These are phyloP conservation scores for Saimiri boliviensis DNA, from an alignment of 2,113 vertebrate species.

Conservation along the genomic window DNA sequence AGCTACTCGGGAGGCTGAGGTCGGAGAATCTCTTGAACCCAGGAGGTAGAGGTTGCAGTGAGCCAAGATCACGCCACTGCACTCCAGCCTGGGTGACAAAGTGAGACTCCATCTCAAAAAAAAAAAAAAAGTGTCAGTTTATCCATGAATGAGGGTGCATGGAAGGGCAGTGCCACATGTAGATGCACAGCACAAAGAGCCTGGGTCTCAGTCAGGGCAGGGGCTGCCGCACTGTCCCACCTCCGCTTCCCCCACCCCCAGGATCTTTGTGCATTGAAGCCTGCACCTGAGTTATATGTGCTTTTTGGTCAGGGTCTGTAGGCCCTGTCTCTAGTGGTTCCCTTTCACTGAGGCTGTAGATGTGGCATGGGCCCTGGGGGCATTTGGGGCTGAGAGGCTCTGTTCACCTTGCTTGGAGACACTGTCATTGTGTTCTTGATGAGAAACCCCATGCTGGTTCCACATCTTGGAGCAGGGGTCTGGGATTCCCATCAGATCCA, in stretches of 20 bases:
- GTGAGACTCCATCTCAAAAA: too few relatives aligned
- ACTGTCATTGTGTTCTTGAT: neutral
- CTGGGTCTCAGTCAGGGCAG: too few relatives aligned
- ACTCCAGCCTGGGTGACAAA: too few relatives aligned
- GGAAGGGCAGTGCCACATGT: neutral
- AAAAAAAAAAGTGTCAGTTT: neutral
- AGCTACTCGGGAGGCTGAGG: too few relatives aligned
- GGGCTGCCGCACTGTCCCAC: too few relatives aligned
- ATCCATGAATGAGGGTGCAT: neutral
- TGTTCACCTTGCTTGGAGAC: neutral
- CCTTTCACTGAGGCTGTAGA: neutral
- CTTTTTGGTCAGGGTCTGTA: neutral
- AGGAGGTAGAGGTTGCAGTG: too few relatives aligned
- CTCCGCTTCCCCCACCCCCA: neutral
- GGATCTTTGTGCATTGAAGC: neutral
- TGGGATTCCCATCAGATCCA: neutral
- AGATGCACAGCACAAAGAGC: neutral
- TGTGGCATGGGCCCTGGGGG: neutral
- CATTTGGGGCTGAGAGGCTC: neutral
- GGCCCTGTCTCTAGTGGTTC: neutral
- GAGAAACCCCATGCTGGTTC: neutral
- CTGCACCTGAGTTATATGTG: neutral
- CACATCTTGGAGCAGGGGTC: neutral
- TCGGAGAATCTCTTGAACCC: too few relatives aligned
- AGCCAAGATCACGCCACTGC: too few relatives aligned